Evolutionary conservation across 2,888 invertebrate species (phyloP), one percentile per base, ranked within the genome.

Genomic region (Lagria hirta): DNA sequence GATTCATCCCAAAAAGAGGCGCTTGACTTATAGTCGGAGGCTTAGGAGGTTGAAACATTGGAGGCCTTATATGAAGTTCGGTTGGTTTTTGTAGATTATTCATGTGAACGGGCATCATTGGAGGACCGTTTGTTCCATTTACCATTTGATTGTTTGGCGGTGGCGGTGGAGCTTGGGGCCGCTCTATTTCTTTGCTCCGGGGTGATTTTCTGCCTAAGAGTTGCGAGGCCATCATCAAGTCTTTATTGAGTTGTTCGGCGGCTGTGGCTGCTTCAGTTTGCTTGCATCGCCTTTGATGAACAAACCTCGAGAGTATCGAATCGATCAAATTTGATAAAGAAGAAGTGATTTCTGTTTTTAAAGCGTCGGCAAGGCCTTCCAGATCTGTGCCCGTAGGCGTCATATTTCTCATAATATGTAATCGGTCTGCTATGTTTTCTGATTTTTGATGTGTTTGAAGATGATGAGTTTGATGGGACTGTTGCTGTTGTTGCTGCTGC

Each of bases 321-420:
- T 96, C 95, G 55, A 96, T 88, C 26, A 93, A 76, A 55, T 83
- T 87, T 10, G 87, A 83, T 26, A 96, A 73, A 1, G 89, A 89
- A 20, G 88, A 81, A 13, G 88, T 85, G 54, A 96, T 87, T 75
- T 96, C 95, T 34, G 83, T 84, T 74, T 96, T 96, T 3, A 97
- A 78, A 38, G 88, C 84, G 64, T 93, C 91, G n/a, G 93, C 91
- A 33, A 97, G 76, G 36, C 88, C 87, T 67, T 93, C 90, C 4
- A 94, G 75, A 64, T 94, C 94, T 2, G 86, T 81, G 7, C 86
- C 86, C 4, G 85, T 81, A 44, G 79, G 81, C 14, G 82, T 78
- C 55, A 80, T 83, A 60, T 78, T 83, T 55, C 88, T 78, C 66
- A 89, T 78, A 65, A 88, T 82, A 59, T 83, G 86, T 58, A 89